A percentile compares a stretch with the other conserved stretches of the same genome.
Conservation (phyloP, 64 coral and sea anemone species). For the Platygyra sinensis region DNA sequence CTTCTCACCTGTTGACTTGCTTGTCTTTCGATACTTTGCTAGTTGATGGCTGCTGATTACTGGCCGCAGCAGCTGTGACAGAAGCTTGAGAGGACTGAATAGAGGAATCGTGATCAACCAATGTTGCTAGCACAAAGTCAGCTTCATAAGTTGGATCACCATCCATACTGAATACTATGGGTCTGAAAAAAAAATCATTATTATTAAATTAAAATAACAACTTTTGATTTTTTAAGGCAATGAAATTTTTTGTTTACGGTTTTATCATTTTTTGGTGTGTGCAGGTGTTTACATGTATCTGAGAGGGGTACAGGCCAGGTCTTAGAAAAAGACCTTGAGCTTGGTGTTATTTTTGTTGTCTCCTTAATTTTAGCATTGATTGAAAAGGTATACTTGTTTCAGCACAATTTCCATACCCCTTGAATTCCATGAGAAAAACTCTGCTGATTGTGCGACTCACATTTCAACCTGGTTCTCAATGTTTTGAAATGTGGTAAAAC, state of each 20-base stretch:
- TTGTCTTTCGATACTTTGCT: neutral
- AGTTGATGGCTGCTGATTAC: neutral
- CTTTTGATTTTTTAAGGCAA: neutral
- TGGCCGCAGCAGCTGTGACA: slow-evolving; percentile 6
- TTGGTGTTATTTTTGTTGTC: neutral
- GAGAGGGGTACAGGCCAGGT: too few species aligned
- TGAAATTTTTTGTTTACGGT: neutral
- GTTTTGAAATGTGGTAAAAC: too few species aligned
- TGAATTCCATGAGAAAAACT: too few species aligned
- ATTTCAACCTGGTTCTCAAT: too few species aligned
- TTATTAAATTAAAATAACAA: too few species aligned
- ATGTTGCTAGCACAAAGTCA: slow-evolving; percentile 95
- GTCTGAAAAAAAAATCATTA: slow-evolving; percentile 36
- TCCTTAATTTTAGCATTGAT: too few species aligned
- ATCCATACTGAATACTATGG: slow-evolving; percentile 96
- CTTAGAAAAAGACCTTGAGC: neutral
- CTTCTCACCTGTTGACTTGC: slow-evolving; percentile 29
- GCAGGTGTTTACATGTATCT: too few species aligned
- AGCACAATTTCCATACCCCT: too few species aligned
- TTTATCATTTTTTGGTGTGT: neutral
- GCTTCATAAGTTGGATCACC: slow-evolving; percentile 89
- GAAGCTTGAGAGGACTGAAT: slow-evolving; percentile 68
- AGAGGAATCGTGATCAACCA: slow-evolving; percentile 67
- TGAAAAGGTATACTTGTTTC: too few species aligned
- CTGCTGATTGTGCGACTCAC: too few species aligned